Evolutionary conservation across 2,888 invertebrate genomes (phyloP).

Genomic region (Scaptomyza polygonia): DNA sequence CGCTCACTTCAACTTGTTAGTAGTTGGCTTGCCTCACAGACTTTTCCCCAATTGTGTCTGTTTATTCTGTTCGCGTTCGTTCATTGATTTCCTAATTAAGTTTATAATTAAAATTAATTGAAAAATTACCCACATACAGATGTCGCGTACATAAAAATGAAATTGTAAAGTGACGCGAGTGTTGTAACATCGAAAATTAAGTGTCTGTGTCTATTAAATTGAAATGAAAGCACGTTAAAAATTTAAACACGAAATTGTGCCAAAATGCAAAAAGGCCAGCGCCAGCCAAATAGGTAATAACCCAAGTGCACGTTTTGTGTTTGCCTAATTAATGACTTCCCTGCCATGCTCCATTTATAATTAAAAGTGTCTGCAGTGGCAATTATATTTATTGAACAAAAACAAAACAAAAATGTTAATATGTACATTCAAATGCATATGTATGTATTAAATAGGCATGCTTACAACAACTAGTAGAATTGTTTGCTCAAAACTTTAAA

Average conservation of each 20-base stretch:
- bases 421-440: conserved; percentile 15
- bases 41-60: conserved; percentile 77
- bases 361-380: conserved; percentile 65
- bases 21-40: conserved; percentile 30
- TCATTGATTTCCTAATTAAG: conserved; percentile 84
- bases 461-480: conserved; percentile 65
- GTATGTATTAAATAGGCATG: conserved; percentile 26
- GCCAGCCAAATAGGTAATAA: conserved; percentile 57
- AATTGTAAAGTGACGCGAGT: conserved; percentile 59
- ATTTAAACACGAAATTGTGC: conserved; percentile 65
- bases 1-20: conserved; percentile 63
- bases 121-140: conserved; percentile 81
- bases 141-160: conserved; percentile 13
- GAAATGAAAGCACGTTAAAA: conserved; percentile 59
- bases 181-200: conserved; percentile 56
- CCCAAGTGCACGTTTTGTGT: conserved; percentile 44
- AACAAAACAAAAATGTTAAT: conserved; percentile 27
- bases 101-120: conserved; percentile 84
- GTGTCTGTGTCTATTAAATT: conserved; percentile 52
- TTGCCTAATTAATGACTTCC: conserved; percentile 74
- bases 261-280: conserved; percentile 46
- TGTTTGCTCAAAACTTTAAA: conserved; percentile 57
- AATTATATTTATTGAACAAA: conserved; percentile 71
- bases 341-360: conserved; percentile 67
- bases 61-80: conserved; percentile 73